Base-by-base conservation (phyloP, 2,888 invertebrate species). In the Muschampia plurimacula region DNA sequence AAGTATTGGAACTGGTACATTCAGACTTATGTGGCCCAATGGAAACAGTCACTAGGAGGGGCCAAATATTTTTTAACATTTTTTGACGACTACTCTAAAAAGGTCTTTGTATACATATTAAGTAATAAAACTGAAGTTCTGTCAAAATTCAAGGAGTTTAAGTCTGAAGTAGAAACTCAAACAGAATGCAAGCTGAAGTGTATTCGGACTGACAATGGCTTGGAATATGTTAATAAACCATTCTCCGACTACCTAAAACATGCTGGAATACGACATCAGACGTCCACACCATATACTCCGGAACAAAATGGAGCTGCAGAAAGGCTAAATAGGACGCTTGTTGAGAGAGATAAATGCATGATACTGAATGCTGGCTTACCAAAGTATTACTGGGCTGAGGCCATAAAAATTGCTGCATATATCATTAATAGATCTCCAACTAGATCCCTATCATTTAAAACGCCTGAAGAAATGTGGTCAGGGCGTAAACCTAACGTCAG, bases 381-480 rank as follows among this genome's bases (percentile, higher is more conserved):
- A n/a, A 60, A 60, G 22, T n/a, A 13, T 2, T 60, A 60, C 36
- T 60, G 60, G 60, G 60, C 32, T n/a, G 60, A 60, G 2, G 60
- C 60, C 6, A 36, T 60, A 8, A 13, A 32, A 7, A 60, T 36
- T 12, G 60, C 60, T 12, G 60, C 60, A 6, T 60, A 60, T 13
- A 32, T 60, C 2, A 36, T 36, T 8, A 60, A 60, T n/a, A 63
- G 77, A 0, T 76, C 72, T 44, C 79, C 77, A 7, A 78, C 78
- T 1, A 74, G 65, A 22, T 75, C 76, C 1, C 32, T 78, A 10
- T 39, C 22, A 4, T 78, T 32, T 65, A 77, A 76, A 67, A 79
- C 79, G 2, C 81, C 79, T 15, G 73, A 75, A 67, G 87, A 89
- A 75, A 22, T 82, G 7, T 89, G 88, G 86, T 74, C 80, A 57